Percentiles rank a stretch among this genome's conserved stretches.
Evolutionary conservation across 2,113 vertebrate genomes (phyloP).

Genomic region (Nerophis ophidion): DNA sequence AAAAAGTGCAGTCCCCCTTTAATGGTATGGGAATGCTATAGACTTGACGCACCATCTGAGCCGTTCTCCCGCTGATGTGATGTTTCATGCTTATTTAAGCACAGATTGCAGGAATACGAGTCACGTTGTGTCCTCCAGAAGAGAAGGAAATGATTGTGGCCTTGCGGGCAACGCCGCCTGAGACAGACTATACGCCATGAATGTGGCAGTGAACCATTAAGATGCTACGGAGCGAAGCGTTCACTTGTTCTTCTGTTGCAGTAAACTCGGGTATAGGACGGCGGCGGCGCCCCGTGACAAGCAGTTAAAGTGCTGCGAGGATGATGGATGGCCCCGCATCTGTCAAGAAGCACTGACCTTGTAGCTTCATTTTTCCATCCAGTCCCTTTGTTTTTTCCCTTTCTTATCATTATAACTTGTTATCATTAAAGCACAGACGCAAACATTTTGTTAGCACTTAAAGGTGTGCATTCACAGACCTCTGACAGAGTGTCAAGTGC

Average conservation of each 20-base stretch:
- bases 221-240: constrained; percentile 42
- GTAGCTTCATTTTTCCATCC: constrained; percentile 1
- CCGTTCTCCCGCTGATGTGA: constrained; percentile 55
- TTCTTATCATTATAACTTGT: too few relatives aligned
- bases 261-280: constrained; percentile 21
- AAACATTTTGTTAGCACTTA: too few relatives aligned
- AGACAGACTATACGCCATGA: constrained; percentile 39
- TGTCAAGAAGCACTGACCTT: constrained; percentile 12
- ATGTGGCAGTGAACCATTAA: constrained; percentile 60
- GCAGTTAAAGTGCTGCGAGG: constrained; percentile 11
- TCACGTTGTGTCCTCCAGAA: constrained; percentile 53
- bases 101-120: constrained; percentile 58
- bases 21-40: background rate
- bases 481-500: too few relatives aligned
- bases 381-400: too few relatives aligned
- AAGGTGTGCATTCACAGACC: too few relatives aligned
- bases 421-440: too few relatives aligned
- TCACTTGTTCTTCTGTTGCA: constrained; percentile 39
- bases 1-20: too few relatives aligned
- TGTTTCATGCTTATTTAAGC: constrained; percentile 70
- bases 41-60: constrained; percentile 24
- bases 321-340: constrained; percentile 16
- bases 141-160: constrained; percentile 46
- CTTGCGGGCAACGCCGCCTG: constrained; percentile 49
- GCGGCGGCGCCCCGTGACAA: constrained; percentile 12